phyloP scores from a whole-genome alignment of 2,888 invertebrate species.

The Drosophila antonietae region DNA sequence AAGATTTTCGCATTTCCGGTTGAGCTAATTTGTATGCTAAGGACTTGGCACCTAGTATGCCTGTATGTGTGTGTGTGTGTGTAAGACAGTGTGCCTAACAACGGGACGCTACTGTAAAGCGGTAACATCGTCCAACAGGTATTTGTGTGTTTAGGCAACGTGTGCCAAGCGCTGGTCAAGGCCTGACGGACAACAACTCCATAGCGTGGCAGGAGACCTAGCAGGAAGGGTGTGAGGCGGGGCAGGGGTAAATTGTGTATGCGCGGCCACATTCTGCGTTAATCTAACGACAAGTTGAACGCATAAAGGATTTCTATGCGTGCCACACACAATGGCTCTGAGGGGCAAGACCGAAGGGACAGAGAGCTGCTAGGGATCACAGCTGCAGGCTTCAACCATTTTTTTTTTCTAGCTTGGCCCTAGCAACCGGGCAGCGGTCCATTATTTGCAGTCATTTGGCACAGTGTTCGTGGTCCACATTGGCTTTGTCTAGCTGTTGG shows the following conservation, averaged over 20 bases:
- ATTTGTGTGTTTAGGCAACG: conserved; percentile 34
- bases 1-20: conserved; percentile 75
- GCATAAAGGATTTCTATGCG: conserved; percentile 78
- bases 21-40: conserved; percentile 79
- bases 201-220: neutral
- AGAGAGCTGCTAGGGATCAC: neutral
- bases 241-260: conserved; percentile 60
- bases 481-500: conserved; percentile 45
- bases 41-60: conserved; percentile 45
- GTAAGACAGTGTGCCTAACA: conserved; percentile 13
- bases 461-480: conserved; percentile 42
- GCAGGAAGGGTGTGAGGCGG: too few relatives aligned
- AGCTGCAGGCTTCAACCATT: conserved; percentile 25
- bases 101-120: conserved; percentile 28
- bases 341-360: neutral
- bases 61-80: conserved; percentile 10
- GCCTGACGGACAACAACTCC: neutral
- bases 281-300: conserved; percentile 78
- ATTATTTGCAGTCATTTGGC: conserved; percentile 79
- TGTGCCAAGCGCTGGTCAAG: conserved; percentile 31
- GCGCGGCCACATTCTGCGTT: conserved; percentile 77
- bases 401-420: conserved; percentile 14
- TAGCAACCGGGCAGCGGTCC: conserved; percentile 36
- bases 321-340: conserved; percentile 58
- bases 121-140: conserved; percentile 64